Evolutionary conservation across 2,888 invertebrate species (phyloP), one percentile per base, ranked within the genome.

Genomic region (Mythimna ferrago): DNA sequence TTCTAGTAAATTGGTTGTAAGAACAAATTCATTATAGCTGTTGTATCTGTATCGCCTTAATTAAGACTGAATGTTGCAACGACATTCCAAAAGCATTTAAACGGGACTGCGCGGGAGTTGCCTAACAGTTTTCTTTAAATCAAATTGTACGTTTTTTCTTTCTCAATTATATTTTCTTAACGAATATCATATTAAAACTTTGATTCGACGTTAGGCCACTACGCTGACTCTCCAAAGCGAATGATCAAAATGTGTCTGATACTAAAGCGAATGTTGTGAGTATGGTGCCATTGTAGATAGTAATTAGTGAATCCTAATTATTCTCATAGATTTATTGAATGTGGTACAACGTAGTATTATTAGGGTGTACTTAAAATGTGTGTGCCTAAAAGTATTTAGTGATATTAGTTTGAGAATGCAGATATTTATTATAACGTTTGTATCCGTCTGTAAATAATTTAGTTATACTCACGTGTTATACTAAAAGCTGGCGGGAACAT

Each of bases 11-110:
- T 48, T 71, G 5, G 16, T 48, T 62, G 5, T 35, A 53, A 63
- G 54, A 51, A 79, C 32, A 63, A 64, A 60, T 51, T 38, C 7
- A 66, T 32, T 38, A 44, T 57, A 65, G 54, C 41, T 7, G 2
- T 44, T 65, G 11, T 51, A 58, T 41, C 16, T 65, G 9, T 51
- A 58, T 41, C 16, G 38, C 58, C 56, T 44, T 35, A 69, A 76
- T 71, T 51, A 71, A 81, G 91, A 91, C 91, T 93, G 91, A 90
- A 87, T 89, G 86, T 80, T 90, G 79, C 73, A 80, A 87, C 71
- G 66, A 91, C 93, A 93, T 94, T 93, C 93, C 93, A 84, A 70
- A 81, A 82, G 93, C 92, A 92, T 93, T 92, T 91, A 86, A 80
- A 62, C n/a, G 21, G 44, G 67, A 51, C 58, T 41, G 78, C 10